These are phyloP conservation scores for Zingel zingel DNA, from an alignment of 2,113 vertebrate genomes.

Conservation along the genomic window DNA sequence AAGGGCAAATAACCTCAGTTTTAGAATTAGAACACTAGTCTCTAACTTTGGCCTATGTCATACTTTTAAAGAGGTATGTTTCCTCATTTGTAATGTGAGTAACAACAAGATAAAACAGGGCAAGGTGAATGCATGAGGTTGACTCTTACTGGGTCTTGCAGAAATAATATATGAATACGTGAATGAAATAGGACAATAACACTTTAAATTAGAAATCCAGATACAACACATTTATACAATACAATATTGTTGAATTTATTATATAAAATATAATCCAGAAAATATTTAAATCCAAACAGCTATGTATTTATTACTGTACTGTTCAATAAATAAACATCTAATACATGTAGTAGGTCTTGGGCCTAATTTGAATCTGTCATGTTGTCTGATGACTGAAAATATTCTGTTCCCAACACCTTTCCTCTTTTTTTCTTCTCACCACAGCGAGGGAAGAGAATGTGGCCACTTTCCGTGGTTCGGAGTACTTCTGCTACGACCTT, in stretches of 20 bases:
- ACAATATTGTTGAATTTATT: too few relatives aligned
- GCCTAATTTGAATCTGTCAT: background rate
- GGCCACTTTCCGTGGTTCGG: conserved; percentile 97
- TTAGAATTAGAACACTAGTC: background rate
- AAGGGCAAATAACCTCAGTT: background rate
- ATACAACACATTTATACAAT: too few relatives aligned
- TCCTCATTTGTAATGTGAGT: background rate
- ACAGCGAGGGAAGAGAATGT: conserved; percentile 96
- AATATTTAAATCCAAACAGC: background rate
- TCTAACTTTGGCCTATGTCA: background rate
- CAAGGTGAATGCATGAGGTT: background rate
- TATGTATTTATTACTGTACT: background rate
- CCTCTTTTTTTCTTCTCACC: background rate
- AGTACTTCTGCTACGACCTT: conserved; percentile 98
- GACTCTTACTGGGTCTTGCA: background rate
- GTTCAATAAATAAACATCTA: background rate
- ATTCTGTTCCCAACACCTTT: background rate
- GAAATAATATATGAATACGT: too few relatives aligned
- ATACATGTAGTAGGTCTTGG: background rate
- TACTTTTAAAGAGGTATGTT: background rate
- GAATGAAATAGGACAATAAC: too few relatives aligned
- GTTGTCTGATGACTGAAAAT: background rate
- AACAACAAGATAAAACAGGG: background rate
- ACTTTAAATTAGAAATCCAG: too few relatives aligned
- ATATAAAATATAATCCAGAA: background rate